These are phyloP conservation scores for Dugesia japonica DNA, from an alignment of 2,888 invertebrate species.

Conservation along the genomic window DNA sequence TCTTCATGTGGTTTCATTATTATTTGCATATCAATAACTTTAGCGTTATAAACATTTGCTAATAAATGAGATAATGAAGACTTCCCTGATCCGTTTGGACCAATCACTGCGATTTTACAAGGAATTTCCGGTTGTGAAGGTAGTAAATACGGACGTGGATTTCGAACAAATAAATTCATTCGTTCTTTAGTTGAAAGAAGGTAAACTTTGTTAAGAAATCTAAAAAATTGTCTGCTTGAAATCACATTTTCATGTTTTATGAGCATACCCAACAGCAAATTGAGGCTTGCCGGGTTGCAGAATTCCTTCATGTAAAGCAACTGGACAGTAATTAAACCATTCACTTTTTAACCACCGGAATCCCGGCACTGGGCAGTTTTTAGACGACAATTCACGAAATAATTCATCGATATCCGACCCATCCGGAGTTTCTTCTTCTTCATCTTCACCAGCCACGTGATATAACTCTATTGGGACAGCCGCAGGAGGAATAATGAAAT, in stretches of 20 bases:
- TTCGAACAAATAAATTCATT: conserved; percentile 45
- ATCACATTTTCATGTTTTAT: background rate
- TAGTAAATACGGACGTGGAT: conserved; percentile 46
- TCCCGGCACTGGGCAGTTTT: conserved; percentile 40
- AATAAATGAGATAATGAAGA: conserved; percentile 42
- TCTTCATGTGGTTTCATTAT: conserved; percentile 40
- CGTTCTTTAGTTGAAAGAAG: conserved; percentile 44
- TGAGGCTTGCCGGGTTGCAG: conserved; percentile 44
- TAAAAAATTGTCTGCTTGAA: conserved; percentile 36
- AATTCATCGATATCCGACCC: conserved; percentile 46
- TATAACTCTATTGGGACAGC: conserved; percentile 42
- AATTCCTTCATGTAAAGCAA: conserved; percentile 45
- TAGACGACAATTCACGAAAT: conserved; percentile 41
- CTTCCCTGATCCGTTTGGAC: conserved; percentile 44
- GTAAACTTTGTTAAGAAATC: conserved; percentile 48
- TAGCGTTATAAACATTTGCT: conserved; percentile 37
- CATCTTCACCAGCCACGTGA: conserved; percentile 42
- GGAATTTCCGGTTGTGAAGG: conserved; percentile 46
- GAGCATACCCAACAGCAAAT: conserved; percentile 43
- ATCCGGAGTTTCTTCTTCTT: conserved; percentile 40
- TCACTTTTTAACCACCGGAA: conserved; percentile 44
- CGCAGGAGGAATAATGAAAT: conserved; percentile 43
- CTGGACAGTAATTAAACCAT: conserved; percentile 46
- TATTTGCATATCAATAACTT: conserved; percentile 41
- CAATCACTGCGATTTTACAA: conserved; percentile 44